phyloP scores from a whole-genome alignment of 2,888 invertebrate genomes.

The Cotesia congregata region DNA sequence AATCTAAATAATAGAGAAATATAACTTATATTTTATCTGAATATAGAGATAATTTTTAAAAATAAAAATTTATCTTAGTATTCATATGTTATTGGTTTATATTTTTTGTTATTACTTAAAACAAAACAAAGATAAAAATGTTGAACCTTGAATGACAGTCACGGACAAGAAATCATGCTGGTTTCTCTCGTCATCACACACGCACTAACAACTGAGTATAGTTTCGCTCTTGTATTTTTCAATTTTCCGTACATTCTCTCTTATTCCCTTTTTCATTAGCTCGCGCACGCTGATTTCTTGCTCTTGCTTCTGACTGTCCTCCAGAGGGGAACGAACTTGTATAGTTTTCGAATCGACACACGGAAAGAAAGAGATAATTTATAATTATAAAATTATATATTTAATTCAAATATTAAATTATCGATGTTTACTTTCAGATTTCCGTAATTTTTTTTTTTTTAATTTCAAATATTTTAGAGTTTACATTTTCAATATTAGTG shows the following conservation, averaged over 20 bases:
- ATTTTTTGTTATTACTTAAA: neutral
- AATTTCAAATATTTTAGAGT: neutral
- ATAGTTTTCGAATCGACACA: constrained; percentile 34
- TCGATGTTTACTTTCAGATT: too few relatives aligned
- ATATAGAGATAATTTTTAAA: too few relatives aligned
- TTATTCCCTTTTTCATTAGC: constrained; percentile 24
- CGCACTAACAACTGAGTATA: neutral
- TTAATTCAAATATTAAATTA: neutral
- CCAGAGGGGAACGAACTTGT: constrained; percentile 50
- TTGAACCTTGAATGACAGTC: constrained; percentile 32
- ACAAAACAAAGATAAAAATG: neutral
- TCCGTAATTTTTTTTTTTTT: neutral
- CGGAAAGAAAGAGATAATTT: constrained; percentile 8
- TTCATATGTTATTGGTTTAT: constrained; percentile 42
- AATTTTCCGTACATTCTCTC: constrained; percentile 47
- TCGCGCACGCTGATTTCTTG: constrained; percentile 17
- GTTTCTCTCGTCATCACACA: constrained; percentile 1
- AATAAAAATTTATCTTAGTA: neutral
- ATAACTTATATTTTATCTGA: constrained; percentile 47
- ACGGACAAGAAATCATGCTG: constrained; percentile 39
- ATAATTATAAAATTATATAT: neutral
- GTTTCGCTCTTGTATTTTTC: constrained; percentile 34
- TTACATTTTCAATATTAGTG: neutral
- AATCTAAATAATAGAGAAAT: constrained; percentile 56
- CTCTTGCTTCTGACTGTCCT: constrained; percentile 17